Conservation (phyloP, 2,888 invertebrate genomes). For the Lobophora halterata region DNA sequence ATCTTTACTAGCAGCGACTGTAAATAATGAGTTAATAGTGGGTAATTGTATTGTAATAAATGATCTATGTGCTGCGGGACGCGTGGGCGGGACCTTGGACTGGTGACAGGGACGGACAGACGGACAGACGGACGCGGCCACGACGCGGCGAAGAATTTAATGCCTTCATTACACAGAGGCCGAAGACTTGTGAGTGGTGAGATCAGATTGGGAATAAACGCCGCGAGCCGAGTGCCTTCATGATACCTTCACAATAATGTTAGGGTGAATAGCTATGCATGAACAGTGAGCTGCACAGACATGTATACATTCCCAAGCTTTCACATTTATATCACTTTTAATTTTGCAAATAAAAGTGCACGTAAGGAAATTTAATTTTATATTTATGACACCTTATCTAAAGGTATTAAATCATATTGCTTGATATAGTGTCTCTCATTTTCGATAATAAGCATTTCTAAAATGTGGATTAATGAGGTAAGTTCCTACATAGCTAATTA, state of each 20-base stretch:
- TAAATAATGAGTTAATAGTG: neutral
- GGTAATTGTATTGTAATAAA: slow-evolving; percentile 2
- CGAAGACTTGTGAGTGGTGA: neutral
- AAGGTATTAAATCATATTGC: no score
- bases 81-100: slow-evolving; percentile 14
- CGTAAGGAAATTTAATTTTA: no score
- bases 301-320: no score
- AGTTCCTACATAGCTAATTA: neutral
- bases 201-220: slow-evolving; percentile 10
- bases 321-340: no score
- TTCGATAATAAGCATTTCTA: neutral
- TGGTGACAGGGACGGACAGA: neutral
- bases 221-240: slow-evolving; percentile 10
- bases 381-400: no score
- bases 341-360: no score
- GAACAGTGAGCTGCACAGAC: no score
- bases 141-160: slow-evolving; percentile 7
- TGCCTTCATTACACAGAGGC: slow-evolving; percentile 9
- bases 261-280: no score
- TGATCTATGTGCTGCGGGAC: slow-evolving; percentile 2
- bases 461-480: slow-evolving; percentile 1
- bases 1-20: slow-evolving; percentile 4
- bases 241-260: no score
- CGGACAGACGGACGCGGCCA: slow-evolving; percentile 16
- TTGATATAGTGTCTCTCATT: neutral